Evolutionary conservation across 2,113 vertebrate species (phyloP), one percentile per base, ranked within the genome.

Genomic region (Oreotrochilus melanogaster): DNA sequence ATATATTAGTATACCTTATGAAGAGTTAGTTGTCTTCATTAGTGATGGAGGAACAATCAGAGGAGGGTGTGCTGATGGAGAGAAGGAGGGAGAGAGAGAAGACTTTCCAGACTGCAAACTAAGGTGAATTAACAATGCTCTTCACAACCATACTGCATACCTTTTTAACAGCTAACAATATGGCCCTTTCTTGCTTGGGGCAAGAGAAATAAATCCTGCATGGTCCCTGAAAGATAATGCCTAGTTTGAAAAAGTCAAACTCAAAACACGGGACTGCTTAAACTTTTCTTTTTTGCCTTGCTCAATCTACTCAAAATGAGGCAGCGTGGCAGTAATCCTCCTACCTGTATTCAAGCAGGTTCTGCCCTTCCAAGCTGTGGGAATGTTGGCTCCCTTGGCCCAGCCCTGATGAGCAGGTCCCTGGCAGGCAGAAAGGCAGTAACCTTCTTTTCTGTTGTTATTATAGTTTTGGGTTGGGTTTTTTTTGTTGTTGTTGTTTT

Each of bases 341-440:
- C 5, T 14, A 4, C 11, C 19, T 33, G 6, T 14, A 71, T 35
- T 30, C 31, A 42, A 31, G 11, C 25, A 39, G 50, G n/a, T 30
- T 43, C 27, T 11, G 14, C 4, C 45, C 39, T 39, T 37, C 43
- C 0, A 0, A 48, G n/a, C 66, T 4, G 1, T 5, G 10, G 45
- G 76, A 27, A 13, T 8, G 28, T 10, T 37, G 24, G 42, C 56
- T 88, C 5, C 3, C 39, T 43, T n/a, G 22, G 16, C 48, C 10
- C 37, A 28, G 58, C 58, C 42, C 17, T 65, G 9, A 1, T 2
- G 19, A 45, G 23, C 0, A 0, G 37, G 4, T 12, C 7, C 2
- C 53, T 2, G 3, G 65, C 48, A n/a, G 39, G 48, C 31, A 33
- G 27, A 25, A 31, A 57, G 74, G 19, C 45, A 47, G 45, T 39